phyloP scores from a whole-genome alignment of 2,797 vertebrate species.

The Nannoperca obscura region DNA sequence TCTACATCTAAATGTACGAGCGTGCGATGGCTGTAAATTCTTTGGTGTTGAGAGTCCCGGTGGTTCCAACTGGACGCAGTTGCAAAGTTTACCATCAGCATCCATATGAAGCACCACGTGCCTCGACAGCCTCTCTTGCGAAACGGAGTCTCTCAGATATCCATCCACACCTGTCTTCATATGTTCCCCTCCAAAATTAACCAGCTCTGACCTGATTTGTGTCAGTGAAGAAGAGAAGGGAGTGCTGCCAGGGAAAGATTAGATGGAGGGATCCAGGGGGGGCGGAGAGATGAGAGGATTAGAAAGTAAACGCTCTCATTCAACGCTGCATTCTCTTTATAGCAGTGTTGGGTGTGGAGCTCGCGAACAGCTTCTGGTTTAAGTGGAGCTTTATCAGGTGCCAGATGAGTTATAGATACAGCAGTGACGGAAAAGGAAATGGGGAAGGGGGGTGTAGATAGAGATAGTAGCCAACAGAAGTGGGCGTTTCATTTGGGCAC shows the following conservation, averaged over 20 bases:
- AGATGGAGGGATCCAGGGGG: conserved; percentile 23
- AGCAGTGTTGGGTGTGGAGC: conserved; percentile 21
- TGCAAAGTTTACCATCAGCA: conserved; percentile 1
- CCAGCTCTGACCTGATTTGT: conserved; percentile 29
- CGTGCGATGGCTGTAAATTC: conserved; percentile 21
- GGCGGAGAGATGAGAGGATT: conserved; percentile 38
- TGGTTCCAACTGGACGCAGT: conserved; percentile 16
- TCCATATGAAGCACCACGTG: conserved; percentile 5
- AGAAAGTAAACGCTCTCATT: conserved; percentile 24
- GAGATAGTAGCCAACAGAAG: conserved; percentile 29
- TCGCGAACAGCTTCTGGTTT: conserved; percentile 16
- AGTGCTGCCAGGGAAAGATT: conserved; percentile 41
- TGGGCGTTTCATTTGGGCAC: conserved; percentile 1
- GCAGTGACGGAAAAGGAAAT: conserved; percentile 48
- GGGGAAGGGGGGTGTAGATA: conserved; percentile 11
- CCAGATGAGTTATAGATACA: conserved; percentile 23
- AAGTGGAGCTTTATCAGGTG: conserved; percentile 50
- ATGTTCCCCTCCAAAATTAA: conserved; percentile 66
- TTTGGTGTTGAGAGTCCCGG: background rate
- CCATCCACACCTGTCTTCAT: conserved; percentile 61
- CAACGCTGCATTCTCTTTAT: conserved; percentile 35
- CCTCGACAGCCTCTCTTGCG: background rate
- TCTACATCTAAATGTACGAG: conserved; percentile 11
- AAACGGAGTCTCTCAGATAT: conserved; percentile 37
- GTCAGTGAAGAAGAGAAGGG: conserved; percentile 28